Evolutionary conservation across 2,888 invertebrate genomes (phyloP), one percentile per base, ranked within the genome.

Genomic region (Eupithecia abbreviata): DNA sequence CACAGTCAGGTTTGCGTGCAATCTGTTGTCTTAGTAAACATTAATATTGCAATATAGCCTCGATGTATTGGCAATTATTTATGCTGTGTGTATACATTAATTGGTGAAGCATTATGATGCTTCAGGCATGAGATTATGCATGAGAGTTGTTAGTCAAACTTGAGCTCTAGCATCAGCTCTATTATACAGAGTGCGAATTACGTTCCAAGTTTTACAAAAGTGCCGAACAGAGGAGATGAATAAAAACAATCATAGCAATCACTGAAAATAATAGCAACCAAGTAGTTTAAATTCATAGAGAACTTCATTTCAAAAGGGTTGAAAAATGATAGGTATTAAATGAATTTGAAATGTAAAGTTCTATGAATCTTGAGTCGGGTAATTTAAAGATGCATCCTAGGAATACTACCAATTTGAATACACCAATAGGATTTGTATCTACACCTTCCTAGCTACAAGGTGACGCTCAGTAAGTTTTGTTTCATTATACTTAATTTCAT

Each of bases 31-130:
- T 77, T 58, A 77, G 74, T 80, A 72, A 82, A 83, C 81, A 82
- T 83, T 80, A 83, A 82, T 80, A 74, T 49, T 62, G 75, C 73
- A 78, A 76, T 80, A 80, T 71, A 78, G 75, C 74, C 51, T 72
- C 71, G 66, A 45, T 78, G 77, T 82, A 84, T 83, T 80, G 81
- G 81, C 82, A 81, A 88, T 89, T 84, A 88, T 86, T 87, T 85
- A 89, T 88, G 86, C 86, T 87, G 86, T 86, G 86, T 85, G 88
- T 86, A 84, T 80, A 87, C 86, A 89, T 88, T 89, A 89, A 87
- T 90, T 83, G 87, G 79, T 70, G 72, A 75, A 80, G 83, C 84
- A 87, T 87, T 86, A 88, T 49, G 47, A 69, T 18, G 66, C 45
- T 68, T 18, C 47, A 69, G 47, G 45, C n/a, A 12, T 68, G 84